Evolutionary conservation across 2,888 invertebrate genomes (phyloP).

Genomic region (Adelphocoris suturalis): DNA sequence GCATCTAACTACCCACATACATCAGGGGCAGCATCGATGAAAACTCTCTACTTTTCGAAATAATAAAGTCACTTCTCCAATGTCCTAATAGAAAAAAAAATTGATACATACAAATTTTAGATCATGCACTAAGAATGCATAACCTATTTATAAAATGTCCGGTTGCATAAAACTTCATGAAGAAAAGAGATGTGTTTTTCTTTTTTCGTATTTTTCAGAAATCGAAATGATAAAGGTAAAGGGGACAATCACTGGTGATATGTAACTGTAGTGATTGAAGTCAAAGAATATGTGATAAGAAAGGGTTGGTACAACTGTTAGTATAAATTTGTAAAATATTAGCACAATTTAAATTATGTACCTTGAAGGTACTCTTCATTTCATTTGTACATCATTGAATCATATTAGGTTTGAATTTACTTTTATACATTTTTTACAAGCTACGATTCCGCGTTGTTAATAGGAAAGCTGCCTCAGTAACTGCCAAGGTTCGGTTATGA

Average conservation of each 20-base stretch:
- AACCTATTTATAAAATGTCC: background rate
- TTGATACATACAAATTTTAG: background rate
- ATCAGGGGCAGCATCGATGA: slow-evolving; percentile 78
- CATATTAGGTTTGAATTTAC: slow-evolving; percentile 55
- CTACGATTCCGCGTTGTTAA: slow-evolving; percentile 43
- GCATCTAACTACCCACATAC: slow-evolving; percentile 94
- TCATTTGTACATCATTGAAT: slow-evolving; percentile 13
- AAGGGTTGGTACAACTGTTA: slow-evolving; percentile 71
- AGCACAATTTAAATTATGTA: slow-evolving; percentile 58
- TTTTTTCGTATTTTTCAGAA: background rate
- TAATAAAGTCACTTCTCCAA: slow-evolving; percentile 29
- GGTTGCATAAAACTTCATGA: slow-evolving; percentile 49
- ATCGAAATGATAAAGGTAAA: slow-evolving; percentile 41
- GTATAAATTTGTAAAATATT: slow-evolving; percentile 64
- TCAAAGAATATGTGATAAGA: slow-evolving; percentile 72
- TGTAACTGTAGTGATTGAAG: slow-evolving; percentile 61
- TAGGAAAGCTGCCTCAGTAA: slow-evolving; percentile 56
- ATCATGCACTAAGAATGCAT: slow-evolving; percentile 45
- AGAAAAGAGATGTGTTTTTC: slow-evolving; percentile 35
- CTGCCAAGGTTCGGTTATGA: slow-evolving; percentile 61
- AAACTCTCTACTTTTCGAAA: slow-evolving; percentile 33
- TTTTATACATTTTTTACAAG: slow-evolving; percentile 43
- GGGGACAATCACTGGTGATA: slow-evolving; percentile 73
- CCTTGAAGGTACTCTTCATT: slow-evolving; percentile 12
- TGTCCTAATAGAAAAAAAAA: slow-evolving; percentile 35